Base-by-base conservation (phyloP, 2,888 invertebrate genomes). In the Galerucella calmariensis region DNA sequence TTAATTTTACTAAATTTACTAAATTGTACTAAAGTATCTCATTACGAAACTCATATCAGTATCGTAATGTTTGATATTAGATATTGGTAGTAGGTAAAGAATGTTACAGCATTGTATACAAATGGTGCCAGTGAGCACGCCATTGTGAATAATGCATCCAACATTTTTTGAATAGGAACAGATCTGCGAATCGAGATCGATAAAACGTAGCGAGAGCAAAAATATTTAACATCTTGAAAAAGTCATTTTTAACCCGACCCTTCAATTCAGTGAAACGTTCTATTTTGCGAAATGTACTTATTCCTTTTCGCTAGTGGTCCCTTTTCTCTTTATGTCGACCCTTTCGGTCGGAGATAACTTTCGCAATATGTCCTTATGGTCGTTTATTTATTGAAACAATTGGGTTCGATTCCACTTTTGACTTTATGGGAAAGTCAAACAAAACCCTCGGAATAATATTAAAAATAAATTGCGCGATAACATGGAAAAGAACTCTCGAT, bases 271-370 rank as follows among this genome's bases (percentile, higher is more conserved):
- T 62, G 14, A n/a, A 62, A 62, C 41, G 8, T 61, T 41, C 27
- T 11, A n/a, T 61, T 62, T 35, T 41, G 14, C 41, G 41, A n/a
- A 62, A 62, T 62, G 41, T 41, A 41, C 35, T 35, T 56, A 56
- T 56, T 56, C 41, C 62, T 8, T 61, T 61, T 58, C 4, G 48
- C 48, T 14, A 14, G 20, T 20, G 24, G 24, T 58, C 58, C 58
- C 20, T 58, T 58, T 58, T 58, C 58, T 58, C 61, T 61, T 62
- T 62, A 62, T 62, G 9, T 62, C 62, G n/a, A 41, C 35, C 62
- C 61, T 27, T 59, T 62, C 56, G 41, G 35, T 41, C 9, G 41
- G 9, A 41, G 62, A 62, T 62, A 35, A 12, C 62, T 61, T 27
- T 27, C 61, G n/a, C 61, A 61, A n/a, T 35, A 62, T 20, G 16